Evolutionary conservation across 2,888 invertebrate genomes (phyloP), one percentile per base, ranked within the genome.

Genomic region (Papilio elwesi): DNA sequence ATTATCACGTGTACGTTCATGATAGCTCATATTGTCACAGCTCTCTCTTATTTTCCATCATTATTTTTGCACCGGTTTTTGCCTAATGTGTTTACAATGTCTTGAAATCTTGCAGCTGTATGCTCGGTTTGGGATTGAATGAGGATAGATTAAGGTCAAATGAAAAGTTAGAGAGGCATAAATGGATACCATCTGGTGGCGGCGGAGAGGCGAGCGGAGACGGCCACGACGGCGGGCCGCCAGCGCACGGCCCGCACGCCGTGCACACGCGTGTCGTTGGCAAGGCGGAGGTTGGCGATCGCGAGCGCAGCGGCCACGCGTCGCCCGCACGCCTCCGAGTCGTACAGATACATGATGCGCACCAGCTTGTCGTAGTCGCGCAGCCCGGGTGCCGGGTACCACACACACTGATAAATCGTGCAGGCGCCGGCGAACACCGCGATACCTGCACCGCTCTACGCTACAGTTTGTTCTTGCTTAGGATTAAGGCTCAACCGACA

Each of bases 341-440:
- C 92, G 74, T 87, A 92, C 2, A 92, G 78, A 70, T 92, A 92
- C 91, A 91, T 91, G 68, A 92, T 85, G 7, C 91, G 85, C 1
- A 80, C 79, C 3, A 92, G 78, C 71, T 88, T 90, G 75, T 87
- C 84, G 47, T 78, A 85, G 70, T 91, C 91, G 3, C 77, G 55
- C 0, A 68, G 70, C 0, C 83, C 74, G 0, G 79, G 15, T 10
- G 86, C 82, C 0, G 90, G 91, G 0, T 76, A 75, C 91, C 91
- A 92, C 0, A 83, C 8, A 73, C 92, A 92, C 7, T 73, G 13
- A 1, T 86, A 74, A 2, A 92, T 78, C 0, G 89, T 84, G 1
- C 70, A 47, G 0, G 85, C 79, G 0, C 84, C 85, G 0, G 78
- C 0, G 68, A 80, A 83, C 0, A 90, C 85, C 0, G 82, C 0